Conservation (phyloP, 2,888 invertebrate species). For the Eurytoma californica region DNA sequence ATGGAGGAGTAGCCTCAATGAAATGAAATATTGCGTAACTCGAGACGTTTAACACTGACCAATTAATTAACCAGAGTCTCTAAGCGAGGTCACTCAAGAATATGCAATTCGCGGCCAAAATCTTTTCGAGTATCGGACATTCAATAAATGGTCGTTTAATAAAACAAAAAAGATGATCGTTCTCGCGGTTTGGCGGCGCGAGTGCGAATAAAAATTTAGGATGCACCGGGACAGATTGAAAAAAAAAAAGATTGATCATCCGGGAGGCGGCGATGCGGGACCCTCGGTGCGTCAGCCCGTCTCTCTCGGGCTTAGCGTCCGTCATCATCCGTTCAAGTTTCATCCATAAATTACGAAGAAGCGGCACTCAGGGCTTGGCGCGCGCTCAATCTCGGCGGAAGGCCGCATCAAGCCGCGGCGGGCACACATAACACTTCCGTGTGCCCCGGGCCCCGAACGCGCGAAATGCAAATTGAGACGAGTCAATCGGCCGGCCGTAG, state of each 20-base stretch:
- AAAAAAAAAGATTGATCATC: constrained; percentile 28
- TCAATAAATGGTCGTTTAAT: too few species aligned
- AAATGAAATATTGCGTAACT: constrained; percentile 19
- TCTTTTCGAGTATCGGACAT: too few species aligned
- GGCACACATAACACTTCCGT: constrained; percentile 19
- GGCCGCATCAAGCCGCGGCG: constrained; percentile 26
- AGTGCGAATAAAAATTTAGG: too few species aligned
- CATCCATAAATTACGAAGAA: constrained; percentile 47
- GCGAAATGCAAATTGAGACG: constrained; percentile 48
- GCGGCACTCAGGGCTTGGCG: not conserved
- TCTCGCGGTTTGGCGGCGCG: too few species aligned
- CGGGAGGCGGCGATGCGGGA: not conserved
- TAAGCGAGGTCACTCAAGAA: too few species aligned
- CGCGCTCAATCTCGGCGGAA: constrained; percentile 35
- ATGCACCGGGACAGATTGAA: not conserved
- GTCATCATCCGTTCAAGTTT: constrained; percentile 47
- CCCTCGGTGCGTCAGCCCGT: not conserved
- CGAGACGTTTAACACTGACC: constrained; percentile 22
- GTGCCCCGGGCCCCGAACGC: constrained; percentile 27
- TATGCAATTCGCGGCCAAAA: too few species aligned
- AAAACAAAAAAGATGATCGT: too few species aligned
- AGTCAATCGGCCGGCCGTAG: constrained; percentile 45
- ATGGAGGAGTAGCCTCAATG: constrained; percentile 15
- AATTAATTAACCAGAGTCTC: not conserved
- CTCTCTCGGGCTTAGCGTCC: constrained; percentile 7